phyloP scores from a whole-genome alignment of 2,888 invertebrate genomes.

The Heteromyza rotundicornis region DNA sequence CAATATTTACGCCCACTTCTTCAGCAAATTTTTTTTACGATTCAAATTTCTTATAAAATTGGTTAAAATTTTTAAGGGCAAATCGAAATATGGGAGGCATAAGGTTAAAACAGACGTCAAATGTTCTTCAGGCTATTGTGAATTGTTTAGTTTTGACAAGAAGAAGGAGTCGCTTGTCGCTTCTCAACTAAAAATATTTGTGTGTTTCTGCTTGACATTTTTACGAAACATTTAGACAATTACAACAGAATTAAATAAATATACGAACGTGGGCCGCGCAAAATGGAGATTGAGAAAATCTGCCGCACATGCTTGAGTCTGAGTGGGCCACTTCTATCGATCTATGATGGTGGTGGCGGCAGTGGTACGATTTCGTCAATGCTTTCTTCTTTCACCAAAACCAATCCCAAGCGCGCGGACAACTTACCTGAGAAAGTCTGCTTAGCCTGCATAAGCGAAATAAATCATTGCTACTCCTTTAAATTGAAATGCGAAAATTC shows the following conservation, averaged over 20 bases:
- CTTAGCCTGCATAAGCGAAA: constrained; percentile 57
- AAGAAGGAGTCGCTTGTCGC: too few species aligned
- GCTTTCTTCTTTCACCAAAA: constrained; percentile 48
- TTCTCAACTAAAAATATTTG: not conserved
- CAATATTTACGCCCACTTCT: too few species aligned
- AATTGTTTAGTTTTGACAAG: too few species aligned
- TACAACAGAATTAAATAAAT: not conserved
- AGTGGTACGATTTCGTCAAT: constrained; percentile 52
- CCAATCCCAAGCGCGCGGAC: constrained; percentile 54
- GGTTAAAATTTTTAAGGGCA: too few species aligned
- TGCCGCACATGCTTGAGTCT: constrained; percentile 58
- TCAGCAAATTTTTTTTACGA: too few species aligned
- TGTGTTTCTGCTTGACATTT: not conserved
- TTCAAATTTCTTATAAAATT: too few species aligned
- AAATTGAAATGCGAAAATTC: constrained; percentile 61
- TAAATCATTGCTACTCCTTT: constrained; percentile 59
- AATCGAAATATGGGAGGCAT: too few species aligned
- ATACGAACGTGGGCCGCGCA: too few species aligned
- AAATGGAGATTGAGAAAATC: constrained; percentile 54
- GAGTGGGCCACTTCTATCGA: constrained; percentile 51
- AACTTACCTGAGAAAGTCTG: constrained; percentile 60
- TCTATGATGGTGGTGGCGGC: constrained; percentile 47
- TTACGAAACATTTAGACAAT: not conserved
- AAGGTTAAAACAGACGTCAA: too few species aligned
- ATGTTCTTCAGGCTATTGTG: too few species aligned